Percentiles rank a stretch among this genome's conserved stretches.
Evolutionary conservation across 2,888 invertebrate species (phyloP).

Genomic region (Mesochorus sp.): DNA sequence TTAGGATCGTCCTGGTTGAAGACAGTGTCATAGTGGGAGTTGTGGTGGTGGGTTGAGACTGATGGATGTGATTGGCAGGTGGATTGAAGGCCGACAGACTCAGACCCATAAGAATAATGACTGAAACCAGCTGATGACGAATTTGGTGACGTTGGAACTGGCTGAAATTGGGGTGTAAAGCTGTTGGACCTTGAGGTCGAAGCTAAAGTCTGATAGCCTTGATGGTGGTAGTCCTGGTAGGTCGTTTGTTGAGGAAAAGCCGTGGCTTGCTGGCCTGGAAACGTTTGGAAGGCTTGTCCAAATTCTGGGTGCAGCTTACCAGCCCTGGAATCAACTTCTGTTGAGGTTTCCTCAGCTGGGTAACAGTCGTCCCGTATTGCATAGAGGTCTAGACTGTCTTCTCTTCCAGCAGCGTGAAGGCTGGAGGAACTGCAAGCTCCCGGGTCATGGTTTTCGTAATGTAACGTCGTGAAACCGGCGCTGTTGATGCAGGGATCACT

Average conservation of each 20-base stretch:
- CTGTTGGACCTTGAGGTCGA: conserved; percentile 78
- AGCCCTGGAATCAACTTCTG: conserved; percentile 79
- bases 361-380: conserved; percentile 86
- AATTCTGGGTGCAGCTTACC: conserved; percentile 82
- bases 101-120: conserved; percentile 60
- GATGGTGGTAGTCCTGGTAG: conserved; percentile 75
- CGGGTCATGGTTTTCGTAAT: conserved; percentile 83
- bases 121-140: conserved; percentile 53
- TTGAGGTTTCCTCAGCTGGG: conserved; percentile 83
- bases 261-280: conserved; percentile 67
- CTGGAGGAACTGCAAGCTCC: conserved; percentile 66
- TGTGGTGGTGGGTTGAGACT: conserved; percentile 46
- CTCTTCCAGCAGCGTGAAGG: conserved; percentile 80
- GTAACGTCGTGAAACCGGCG: conserved; percentile 87
- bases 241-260: conserved; percentile 67
- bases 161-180: conserved; percentile 71
- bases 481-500: conserved; percentile 84
- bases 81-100: no score
- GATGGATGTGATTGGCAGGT: conserved; percentile 41
- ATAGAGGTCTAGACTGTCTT: conserved; percentile 85
- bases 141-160: conserved; percentile 33
- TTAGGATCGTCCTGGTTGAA: conserved; percentile 82
- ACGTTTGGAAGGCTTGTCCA: conserved; percentile 77
- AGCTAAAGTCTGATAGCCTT: conserved; percentile 73
- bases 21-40: conserved; percentile 68